Base-by-base conservation (phyloP, 1,140 invertebrate species). In the Riptortus pedestris region DNA sequence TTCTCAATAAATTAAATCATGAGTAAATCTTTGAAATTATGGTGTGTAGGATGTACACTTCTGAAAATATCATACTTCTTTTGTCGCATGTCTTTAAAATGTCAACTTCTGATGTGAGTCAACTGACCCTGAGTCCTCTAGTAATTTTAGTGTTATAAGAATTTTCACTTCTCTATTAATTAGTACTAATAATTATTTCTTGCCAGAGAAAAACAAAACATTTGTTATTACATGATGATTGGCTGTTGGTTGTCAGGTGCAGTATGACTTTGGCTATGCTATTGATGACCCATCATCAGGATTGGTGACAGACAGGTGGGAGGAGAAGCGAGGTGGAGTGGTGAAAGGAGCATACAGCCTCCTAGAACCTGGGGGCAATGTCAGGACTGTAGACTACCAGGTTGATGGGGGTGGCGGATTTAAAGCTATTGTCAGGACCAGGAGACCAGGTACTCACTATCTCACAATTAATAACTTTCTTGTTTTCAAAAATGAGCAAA, bases 341-440 rank as follows among this genome's bases (percentile, higher is more conserved):
- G 76, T 79, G 2, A 73, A 67, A 20, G 79, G 79, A 0, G 70
- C 70, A 14, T 79, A 79, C 70, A 75, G 74, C 60, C 72, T 79
- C 57, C 64, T 79, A 24, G 76, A 79, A 62, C 73, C 78, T 11
- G 74, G 72, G 58, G 78, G 78, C 2, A 71, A 72, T 65, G 69
- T 80, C 14, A 72, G 78, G 57, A 72, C 72, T 27, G 79, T 80
- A 3, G 71, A 75, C 63, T 79, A 79, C 66, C 72, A 75, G 66
- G 77, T 77, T 2, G 74, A 77, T 52, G 76, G 73, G 5, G 63
- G 70, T 16, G 71, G 66, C 60, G 79, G 78, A 18, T 80, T 77
- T 63, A 71, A 70, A 65, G 76, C 75, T 27, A 71, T 74, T 45
- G 73, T 80, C 28, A 70, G 70, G 62, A 78, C 74, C 26, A 69